Percentiles rank a stretch among this genome's conserved stretches.
Conservation (phyloP, 2,888 invertebrate species). For the Oscheius sp. region DNA sequence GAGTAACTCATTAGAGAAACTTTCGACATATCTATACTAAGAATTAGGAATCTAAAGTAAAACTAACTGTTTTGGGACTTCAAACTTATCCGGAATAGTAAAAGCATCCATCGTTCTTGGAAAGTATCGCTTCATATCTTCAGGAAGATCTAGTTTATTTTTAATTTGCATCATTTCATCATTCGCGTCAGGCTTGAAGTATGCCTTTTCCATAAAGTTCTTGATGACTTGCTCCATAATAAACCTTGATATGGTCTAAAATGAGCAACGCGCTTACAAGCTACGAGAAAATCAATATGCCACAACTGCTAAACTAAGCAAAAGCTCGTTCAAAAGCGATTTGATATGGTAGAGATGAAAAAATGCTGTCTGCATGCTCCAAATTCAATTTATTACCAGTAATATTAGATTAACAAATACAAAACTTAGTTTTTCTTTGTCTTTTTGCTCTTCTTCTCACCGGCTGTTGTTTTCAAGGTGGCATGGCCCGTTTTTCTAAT, state of each 20-base stretch:
- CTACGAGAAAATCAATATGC: no score
- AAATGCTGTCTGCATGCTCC: neutral
- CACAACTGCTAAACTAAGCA: neutral
- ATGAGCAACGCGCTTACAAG: no score
- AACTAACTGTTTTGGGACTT: neutral
- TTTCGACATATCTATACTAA: no score
- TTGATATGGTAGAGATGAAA: neutral
- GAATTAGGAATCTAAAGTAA: neutral
- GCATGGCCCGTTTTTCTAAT: conserved; percentile 73
- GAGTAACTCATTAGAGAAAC: neutral
- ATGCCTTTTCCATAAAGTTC: neutral
- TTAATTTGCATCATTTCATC: neutral
- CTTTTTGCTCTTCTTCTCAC: conserved; percentile 32
- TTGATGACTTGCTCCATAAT: no score
- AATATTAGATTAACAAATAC: neutral
- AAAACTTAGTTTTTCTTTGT: conserved; percentile 30
- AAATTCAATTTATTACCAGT: neutral
- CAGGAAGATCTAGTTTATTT: neutral
- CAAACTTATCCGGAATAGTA: neutral
- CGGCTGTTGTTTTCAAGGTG: conserved; percentile 44
- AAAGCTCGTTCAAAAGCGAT: neutral
- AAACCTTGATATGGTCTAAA: no score
- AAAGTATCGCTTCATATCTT: neutral
- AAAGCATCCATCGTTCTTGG: neutral
- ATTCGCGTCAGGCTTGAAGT: neutral